Conservation (phyloP, 2,888 invertebrate genomes). For the Carabus problematicus region DNA sequence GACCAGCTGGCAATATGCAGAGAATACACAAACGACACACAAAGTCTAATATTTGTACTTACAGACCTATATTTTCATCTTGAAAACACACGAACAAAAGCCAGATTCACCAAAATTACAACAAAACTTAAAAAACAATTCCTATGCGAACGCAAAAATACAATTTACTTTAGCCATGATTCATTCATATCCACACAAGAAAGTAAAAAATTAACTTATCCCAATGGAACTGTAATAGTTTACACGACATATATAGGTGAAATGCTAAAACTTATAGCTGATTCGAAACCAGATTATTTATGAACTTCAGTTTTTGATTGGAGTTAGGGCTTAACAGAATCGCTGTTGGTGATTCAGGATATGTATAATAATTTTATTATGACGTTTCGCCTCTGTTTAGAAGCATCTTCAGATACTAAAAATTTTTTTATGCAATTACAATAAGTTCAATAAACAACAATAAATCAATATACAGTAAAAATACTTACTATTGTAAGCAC, state of each 20-base stretch:
- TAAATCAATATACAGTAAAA: too few relatives aligned
- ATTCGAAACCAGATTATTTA: conserved; percentile 24
- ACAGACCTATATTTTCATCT: conserved; percentile 21
- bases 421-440: too few relatives aligned
- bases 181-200: neutral
- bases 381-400: too few relatives aligned
- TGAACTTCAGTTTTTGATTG: too few relatives aligned
- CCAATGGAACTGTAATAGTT: conserved; percentile 47
- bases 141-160: neutral
- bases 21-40: conserved; percentile 28
- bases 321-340: too few relatives aligned
- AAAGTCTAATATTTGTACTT: conserved; percentile 31
- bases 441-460: too few relatives aligned
- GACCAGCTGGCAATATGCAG: conserved; percentile 5
- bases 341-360: too few relatives aligned
- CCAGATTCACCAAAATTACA: conserved; percentile 30
- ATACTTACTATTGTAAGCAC: too few relatives aligned
- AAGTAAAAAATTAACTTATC: conserved; percentile 29
- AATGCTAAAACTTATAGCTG: conserved; percentile 42
- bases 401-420: too few relatives aligned
- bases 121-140: conserved; percentile 34
- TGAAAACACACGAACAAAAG: conserved; percentile 29
- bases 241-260: conserved; percentile 36
- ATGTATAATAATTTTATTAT: too few relatives aligned
- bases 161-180: conserved; percentile 7